Percentiles rank a stretch among this genome's conserved stretches.
phyloP scores from a whole-genome alignment of 2,113 vertebrate genomes.

The Lethenteron reissneri region DNA sequence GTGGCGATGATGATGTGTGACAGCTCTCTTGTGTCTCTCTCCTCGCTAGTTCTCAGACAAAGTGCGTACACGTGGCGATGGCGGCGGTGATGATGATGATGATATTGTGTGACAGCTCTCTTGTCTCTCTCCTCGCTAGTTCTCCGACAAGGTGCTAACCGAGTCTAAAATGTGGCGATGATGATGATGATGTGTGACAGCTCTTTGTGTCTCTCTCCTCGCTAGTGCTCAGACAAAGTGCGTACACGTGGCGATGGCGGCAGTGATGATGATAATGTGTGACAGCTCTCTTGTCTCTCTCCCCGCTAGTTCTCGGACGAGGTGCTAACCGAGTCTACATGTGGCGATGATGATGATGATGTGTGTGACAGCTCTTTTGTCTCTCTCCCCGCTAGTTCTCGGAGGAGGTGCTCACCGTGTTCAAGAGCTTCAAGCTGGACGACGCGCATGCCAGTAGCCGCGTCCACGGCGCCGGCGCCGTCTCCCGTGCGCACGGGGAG shows the following conservation, averaged over 20 bases:
- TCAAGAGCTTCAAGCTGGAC: constrained; percentile 90
- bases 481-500: constrained; percentile 35
- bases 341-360: too few relatives aligned
- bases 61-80: too few relatives aligned
- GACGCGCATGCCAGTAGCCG: constrained; percentile 86
- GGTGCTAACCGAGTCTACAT: constrained; percentile 65
- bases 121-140: constrained; percentile 22
- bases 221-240: constrained; percentile 77
- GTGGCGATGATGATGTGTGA: too few relatives aligned
- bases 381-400: constrained; percentile 37
- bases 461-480: constrained; percentile 37
- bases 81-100: too few relatives aligned
- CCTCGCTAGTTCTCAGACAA: too few relatives aligned
- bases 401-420: constrained; percentile 81
- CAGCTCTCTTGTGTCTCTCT: too few relatives aligned
- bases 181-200: neutral
- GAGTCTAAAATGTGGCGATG: constrained; percentile 39
- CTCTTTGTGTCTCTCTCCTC: neutral
- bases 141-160: constrained; percentile 75
- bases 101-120: too few relatives aligned
- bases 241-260: constrained; percentile 19
- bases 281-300: neutral
- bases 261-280: neutral
- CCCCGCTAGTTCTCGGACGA: constrained; percentile 61
- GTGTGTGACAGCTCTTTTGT: neutral